Evolutionary conservation across 2,797 vertebrate species (phyloP), one percentile per base, ranked within the genome.

Genomic region (Novumbra hubbsi): DNA sequence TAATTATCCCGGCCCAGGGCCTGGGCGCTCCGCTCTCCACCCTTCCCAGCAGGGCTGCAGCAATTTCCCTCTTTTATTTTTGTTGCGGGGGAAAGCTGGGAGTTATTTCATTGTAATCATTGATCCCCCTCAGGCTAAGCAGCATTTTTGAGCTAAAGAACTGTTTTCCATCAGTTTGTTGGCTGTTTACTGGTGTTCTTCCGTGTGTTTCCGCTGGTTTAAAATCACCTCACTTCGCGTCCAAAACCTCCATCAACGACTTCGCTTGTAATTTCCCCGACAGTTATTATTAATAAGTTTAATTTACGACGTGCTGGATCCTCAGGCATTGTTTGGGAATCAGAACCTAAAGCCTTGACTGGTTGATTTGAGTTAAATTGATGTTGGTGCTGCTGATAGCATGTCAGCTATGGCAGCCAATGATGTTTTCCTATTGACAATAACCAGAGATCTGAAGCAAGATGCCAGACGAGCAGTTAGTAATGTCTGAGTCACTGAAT

Each of bases 81-180:
- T 78, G 80, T 74, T 72, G 62, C 41, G 71, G 68, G 70, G 78
- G 34, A 81, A 74, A 88, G 83, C 86, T 92, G 86, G 83, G 76
- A 88, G 76, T 87, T 85, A 83, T 89, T 92, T 90, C 81, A 81
- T 81, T 79, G 78, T 71, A 83, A 85, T 85, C 78, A 79, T 70
- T 3, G 64, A 55, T 45, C 41, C 41, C 41, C 30, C 48, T 68
- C 65, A 75, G 76, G 15, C 86, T 86, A 87, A 88, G 88, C 79
- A 82, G 72, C 17, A 69, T 74, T 79, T 80, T 70, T 49, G 60
- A 85, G 68, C 76, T 45, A 45, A 11, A 45, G 41, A 45, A 45
- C 69, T 85, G 76, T 84, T 88, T 91, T 87, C 83, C 74, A 87
- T 90, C 80, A 75, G 80, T 80, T 80, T 78, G 84, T 76, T 80